Base-by-base conservation (phyloP, 2,888 invertebrate species). In the Gymnosoma rotundatum region DNA sequence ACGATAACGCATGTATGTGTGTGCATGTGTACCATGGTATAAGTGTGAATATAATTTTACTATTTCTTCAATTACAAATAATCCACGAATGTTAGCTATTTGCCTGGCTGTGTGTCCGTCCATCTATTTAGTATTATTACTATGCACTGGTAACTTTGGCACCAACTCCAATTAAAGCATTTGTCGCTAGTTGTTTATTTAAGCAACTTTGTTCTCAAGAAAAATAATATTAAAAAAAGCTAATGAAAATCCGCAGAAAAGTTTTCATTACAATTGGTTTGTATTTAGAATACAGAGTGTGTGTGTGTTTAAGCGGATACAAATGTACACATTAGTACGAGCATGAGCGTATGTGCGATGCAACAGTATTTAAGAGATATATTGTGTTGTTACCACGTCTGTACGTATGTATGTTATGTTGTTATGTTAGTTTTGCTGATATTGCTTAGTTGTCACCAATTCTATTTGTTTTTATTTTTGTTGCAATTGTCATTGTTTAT, bases 81-180 rank as follows among this genome's bases (percentile, higher is more conserved):
- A 75, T 81, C 48, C 54, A 58, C 10, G 60, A 69, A 61, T 76
- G 70, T 70, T 64, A 64, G 52, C 32, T 76, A 70, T 38, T 25
- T 63, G 10, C 32, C 32, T 32, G 32, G 54, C 54, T 21, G 52
- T 60, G 10, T 42, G 42, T 42, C 48, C 20, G 38, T 58, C 42
- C 10, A 8, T 52, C 20, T 42, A 10, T 20, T 54, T 54, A 42
- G 0, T 63, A 38, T 36, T 52, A 61, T 38, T 16, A 67, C 50
- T 69, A 58, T 50, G 58, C 69, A 78, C 45, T 70, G 58, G 75
- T 76, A 81, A 84, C 73, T 84, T 78, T 85, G 83, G 86, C 86
- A 86, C 86, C 86, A 86, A 87, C 75, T 85, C 83, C 87, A 87
- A 87, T 87, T 87, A 87, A 87, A 86, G 86, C 78, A 86, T 87